Base-by-base conservation (phyloP, 2,888 invertebrate species). In the Operophtera brumata region DNA sequence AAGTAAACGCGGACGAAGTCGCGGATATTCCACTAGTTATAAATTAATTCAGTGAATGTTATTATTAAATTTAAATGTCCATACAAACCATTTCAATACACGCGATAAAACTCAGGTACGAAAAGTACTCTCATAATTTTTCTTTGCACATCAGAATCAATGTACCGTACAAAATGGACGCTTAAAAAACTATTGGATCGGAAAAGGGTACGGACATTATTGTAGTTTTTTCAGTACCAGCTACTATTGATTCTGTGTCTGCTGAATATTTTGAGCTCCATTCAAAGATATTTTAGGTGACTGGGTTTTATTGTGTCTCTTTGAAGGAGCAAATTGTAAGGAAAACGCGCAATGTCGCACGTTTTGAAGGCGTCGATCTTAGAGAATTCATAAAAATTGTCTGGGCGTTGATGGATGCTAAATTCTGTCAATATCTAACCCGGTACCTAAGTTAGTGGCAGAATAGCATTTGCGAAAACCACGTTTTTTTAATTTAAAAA, bases 131-230 rank as follows among this genome's bases (percentile, higher is more conserved):
- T 35, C 61, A 61, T 66, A 59, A 61, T 57, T 64, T 62, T 57
- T 56, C 62, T 58, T 58, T 57, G 53, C 48, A 61, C 63, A 56
- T 64, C 55, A 54, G 51, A 62, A 47, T 54, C 58, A 65, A 59
- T 66, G 67, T 65, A 61, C 54, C 66, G 61, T 62, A 60, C 37
- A 50, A 48, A 53, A 61, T 57, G 60, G 59, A 34, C 66, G 67
- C 71, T 74, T 75, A 68, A 74, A 73, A 71, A 75, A 65, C 71
- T 73, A 74, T 62, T 67, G 66, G 54, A 60, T 56, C 52, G 74
- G 71, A 74, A 76, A 72, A 75, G 67, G 67, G 75, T 61, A 62
- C 58, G 59, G 53, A 54, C 65, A 62, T 55, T 65, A 73, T 71
- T 74, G 69, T 74, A 64, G 47, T 54, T 56, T 50, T 52, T 37